phyloP scores from a whole-genome alignment of 2,797 vertebrate genomes.

The Glossophaga mutica region DNA sequence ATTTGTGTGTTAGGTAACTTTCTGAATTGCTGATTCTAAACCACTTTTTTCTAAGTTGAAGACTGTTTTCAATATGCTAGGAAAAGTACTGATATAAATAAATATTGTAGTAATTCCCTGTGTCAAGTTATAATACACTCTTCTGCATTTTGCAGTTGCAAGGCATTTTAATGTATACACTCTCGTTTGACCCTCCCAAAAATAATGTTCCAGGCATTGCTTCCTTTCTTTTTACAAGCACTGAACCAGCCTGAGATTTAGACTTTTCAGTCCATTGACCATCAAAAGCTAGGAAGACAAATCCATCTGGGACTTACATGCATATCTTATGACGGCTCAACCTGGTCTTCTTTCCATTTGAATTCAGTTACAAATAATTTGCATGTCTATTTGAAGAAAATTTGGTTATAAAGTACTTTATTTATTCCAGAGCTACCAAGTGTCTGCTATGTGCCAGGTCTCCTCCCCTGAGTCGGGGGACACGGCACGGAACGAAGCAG shows the following conservation, averaged over 20 bases:
- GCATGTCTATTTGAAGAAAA: background rate
- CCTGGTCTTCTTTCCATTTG: background rate
- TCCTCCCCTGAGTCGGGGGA: background rate
- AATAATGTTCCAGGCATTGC: background rate
- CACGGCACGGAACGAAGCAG: background rate
- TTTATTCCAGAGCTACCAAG: background rate
- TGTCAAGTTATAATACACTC: background rate
- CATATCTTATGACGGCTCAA: background rate
- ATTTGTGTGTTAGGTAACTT: background rate
- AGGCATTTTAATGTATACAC: background rate
- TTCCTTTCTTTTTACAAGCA: background rate
- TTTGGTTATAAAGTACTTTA: background rate
- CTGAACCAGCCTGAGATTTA: background rate
- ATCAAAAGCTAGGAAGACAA: background rate
- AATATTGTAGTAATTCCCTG: slow-evolving; percentile 34
- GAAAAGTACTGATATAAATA: slow-evolving; percentile 43
- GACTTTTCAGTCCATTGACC: background rate
- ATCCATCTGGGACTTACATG: background rate
- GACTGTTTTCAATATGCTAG: slow-evolving; percentile 23
- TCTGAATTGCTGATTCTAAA: slow-evolving; percentile 51
- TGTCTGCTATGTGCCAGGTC: background rate
- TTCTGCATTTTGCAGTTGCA: background rate
- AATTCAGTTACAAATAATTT: background rate
- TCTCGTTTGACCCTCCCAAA: background rate
- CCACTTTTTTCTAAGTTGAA: slow-evolving; percentile 34